These are phyloP conservation scores for Coendou prehensilis DNA, from an alignment of 2,797 vertebrate genomes.

Conservation along the genomic window DNA sequence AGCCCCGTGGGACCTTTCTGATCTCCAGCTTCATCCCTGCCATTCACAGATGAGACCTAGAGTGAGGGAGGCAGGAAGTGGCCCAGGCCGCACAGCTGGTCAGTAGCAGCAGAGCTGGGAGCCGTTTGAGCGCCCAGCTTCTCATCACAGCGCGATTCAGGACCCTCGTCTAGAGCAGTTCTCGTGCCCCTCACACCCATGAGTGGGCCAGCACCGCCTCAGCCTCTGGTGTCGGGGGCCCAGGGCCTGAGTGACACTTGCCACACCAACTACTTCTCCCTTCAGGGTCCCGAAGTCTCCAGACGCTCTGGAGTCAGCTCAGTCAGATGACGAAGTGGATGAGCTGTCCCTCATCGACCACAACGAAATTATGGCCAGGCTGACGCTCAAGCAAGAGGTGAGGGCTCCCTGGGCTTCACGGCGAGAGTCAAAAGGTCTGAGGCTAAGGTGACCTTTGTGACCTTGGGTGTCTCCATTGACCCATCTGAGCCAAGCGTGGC, in stretches of 20 bases:
- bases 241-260: background rate
- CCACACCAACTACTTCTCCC: conserved; percentile 23
- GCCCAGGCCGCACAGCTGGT: background rate
- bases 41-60: background rate
- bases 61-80: background rate
- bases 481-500: background rate
- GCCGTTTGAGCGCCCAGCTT: background rate
- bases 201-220: background rate
- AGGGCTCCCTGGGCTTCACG: conserved; percentile 32
- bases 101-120: no score
- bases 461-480: background rate
- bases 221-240: background rate
- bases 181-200: background rate
- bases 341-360: conserved; percentile 98
- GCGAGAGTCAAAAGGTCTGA: background rate
- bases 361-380: conserved; percentile 96
- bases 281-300: conserved; percentile 89
- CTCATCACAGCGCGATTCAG: fast-evolving
- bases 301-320: conserved; percentile 88
- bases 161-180: background rate
- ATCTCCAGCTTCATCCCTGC: background rate
- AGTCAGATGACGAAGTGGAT: conserved; percentile 93
- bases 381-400: conserved; percentile 98
- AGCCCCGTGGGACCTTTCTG: background rate
- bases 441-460: background rate